Evolutionary conservation across 2,113 vertebrate genomes (phyloP).

Genomic region (Erpornis zantholeuca): DNA sequence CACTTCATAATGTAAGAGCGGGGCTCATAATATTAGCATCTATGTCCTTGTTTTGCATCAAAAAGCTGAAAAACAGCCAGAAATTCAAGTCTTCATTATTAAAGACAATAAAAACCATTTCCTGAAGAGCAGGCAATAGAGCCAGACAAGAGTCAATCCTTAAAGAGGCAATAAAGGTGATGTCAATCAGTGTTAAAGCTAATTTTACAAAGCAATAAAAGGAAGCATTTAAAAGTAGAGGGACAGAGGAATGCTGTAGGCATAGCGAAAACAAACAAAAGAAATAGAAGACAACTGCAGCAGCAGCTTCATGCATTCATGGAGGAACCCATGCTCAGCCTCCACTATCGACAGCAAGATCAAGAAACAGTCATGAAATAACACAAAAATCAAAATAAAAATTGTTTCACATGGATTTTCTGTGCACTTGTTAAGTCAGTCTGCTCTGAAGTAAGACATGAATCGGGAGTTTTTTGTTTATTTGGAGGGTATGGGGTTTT

Average conservation of each 20-base stretch:
- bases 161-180: background rate
- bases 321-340: background rate
- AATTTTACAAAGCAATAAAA: background rate
- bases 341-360: background rate
- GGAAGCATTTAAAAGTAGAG: background rate
- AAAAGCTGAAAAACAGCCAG: background rate
- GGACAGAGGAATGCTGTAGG: background rate
- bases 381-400: background rate
- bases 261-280: background rate
- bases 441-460: background rate
- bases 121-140: background rate
- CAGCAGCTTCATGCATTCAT: background rate
- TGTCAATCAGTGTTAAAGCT: background rate
- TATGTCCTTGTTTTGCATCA: background rate
- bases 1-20: background rate
- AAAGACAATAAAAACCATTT: background rate
- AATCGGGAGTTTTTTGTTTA: background rate
- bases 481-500: background rate
- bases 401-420: background rate
- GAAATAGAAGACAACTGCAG: background rate
- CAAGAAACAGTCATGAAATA: background rate
- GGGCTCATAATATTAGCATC: background rate
- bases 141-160: background rate
- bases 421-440: background rate
- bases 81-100: background rate